Percentiles rank a stretch among this genome's conserved stretches.
Conservation (phyloP, 2,113 vertebrate genomes). For the Syngnathus typhle region DNA sequence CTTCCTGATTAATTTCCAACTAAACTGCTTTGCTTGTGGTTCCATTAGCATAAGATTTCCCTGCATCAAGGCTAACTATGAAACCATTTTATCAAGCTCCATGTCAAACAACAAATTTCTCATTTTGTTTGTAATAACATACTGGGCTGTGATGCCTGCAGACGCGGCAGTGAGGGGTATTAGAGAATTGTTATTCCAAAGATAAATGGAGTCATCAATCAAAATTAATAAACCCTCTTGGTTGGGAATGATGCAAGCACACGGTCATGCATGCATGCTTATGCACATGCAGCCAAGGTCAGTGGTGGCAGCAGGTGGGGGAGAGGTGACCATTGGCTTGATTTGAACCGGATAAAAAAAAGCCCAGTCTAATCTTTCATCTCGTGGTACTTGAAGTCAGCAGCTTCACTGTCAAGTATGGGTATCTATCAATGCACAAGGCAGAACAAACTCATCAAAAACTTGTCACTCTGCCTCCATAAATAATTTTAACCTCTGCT, state of each 20-base stretch:
- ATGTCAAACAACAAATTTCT: conserved; percentile 80
- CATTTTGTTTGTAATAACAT: conserved; percentile 79
- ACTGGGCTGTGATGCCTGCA: conserved; percentile 37
- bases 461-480: conserved; percentile 33
- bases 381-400: conserved; percentile 25
- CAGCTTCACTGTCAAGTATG: conserved; percentile 18
- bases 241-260: conserved; percentile 39
- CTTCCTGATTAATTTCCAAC: conserved; percentile 76
- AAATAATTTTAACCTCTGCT: conserved; percentile 50
- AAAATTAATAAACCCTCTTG: conserved; percentile 67
- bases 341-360: conserved; percentile 28
- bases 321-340: conserved; percentile 5
- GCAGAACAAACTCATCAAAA: conserved; percentile 36
- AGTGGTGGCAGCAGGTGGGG: conserved; percentile 22
- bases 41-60: conserved; percentile 78
- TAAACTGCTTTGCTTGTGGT: conserved; percentile 71
- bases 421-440: conserved; percentile 17
- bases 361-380: conserved; percentile 39
- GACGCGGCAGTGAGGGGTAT: conserved; percentile 18
- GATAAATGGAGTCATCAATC: conserved; percentile 74
- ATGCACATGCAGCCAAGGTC: conserved; percentile 46
- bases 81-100: conserved; percentile 76
- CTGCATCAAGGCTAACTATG: conserved; percentile 73
- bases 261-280: conserved; percentile 7
- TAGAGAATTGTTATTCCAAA: conserved; percentile 55